Percentiles rank a stretch among this genome's conserved stretches.
Conservation (phyloP, 2,113 vertebrate species). For the Rhinichthys klamathensis region DNA sequence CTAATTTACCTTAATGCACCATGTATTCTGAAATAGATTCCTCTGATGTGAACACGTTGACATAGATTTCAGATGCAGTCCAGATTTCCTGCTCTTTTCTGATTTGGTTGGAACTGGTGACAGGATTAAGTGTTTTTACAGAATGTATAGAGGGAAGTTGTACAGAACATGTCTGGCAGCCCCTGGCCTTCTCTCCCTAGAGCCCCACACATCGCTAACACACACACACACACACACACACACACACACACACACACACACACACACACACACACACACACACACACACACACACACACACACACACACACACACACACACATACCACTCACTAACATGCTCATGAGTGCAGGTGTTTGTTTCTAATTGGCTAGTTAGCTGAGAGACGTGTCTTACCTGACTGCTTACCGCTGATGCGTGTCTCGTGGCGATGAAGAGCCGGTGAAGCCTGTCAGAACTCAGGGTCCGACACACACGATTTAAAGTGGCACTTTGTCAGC, state of each 20-base stretch:
- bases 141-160: background rate
- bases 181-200: background rate
- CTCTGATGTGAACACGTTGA: background rate
- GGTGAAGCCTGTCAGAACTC: conserved; percentile 28
- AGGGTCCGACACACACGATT: background rate
- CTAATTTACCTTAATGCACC: background rate
- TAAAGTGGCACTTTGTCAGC: conserved; percentile 47
- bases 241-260: too few species aligned
- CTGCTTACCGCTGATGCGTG: conserved; percentile 41
- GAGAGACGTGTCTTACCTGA: conserved; percentile 47
- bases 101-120: background rate
- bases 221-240: too few species aligned
- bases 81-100: background rate
- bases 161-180: background rate
- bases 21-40: background rate
- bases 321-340: background rate
- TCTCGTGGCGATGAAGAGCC: conserved; percentile 18
- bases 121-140: background rate
- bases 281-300: too few species aligned
- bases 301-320: too few species aligned
- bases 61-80: background rate
- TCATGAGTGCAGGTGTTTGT: conserved; percentile 59
- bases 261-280: too few species aligned
- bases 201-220: conserved; percentile 23
- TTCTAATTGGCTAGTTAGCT: conserved; percentile 50